A percentile compares a stretch with the other conserved stretches of the same genome.
phyloP scores from a whole-genome alignment of 2,113 vertebrate genomes.

The Cyanoliseus patagonus region DNA sequence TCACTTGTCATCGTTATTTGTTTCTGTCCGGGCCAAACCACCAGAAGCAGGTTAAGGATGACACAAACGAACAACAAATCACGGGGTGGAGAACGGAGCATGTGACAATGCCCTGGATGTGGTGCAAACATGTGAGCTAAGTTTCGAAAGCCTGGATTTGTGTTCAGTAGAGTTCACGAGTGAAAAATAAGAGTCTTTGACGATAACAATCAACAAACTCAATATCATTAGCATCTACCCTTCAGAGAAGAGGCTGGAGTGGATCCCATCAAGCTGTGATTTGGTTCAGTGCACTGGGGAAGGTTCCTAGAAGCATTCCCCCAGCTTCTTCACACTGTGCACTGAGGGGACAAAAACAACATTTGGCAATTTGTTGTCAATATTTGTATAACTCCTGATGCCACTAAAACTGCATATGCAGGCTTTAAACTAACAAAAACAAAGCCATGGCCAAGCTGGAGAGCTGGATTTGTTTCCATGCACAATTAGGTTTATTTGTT shows the following conservation, averaged over 20 bases:
- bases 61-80: constrained; percentile 36
- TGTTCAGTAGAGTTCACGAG: background rate
- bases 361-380: constrained; percentile 76
- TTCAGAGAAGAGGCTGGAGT: constrained; percentile 52
- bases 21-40: constrained; percentile 32
- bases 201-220: constrained; percentile 15
- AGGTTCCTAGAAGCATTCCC: constrained; percentile 62
- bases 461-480: constrained; percentile 71
- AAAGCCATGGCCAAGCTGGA: constrained; percentile 72
- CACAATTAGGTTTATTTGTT: constrained; percentile 83
- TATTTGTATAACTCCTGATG: constrained; percentile 74
- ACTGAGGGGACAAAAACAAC: constrained; percentile 46
- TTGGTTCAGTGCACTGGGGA: constrained; percentile 31
- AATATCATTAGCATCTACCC: constrained; percentile 7
- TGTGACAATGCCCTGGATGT: background rate
- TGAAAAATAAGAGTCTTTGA: constrained; percentile 37
- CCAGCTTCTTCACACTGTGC: constrained; percentile 25
- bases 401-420: constrained; percentile 69
- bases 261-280: constrained; percentile 31
- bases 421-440: constrained; percentile 77
- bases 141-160: constrained; percentile 30
- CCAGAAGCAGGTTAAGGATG: constrained; percentile 32
- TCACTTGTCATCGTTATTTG: constrained; percentile 39
- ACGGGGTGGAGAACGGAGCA: background rate
- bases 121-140: constrained; percentile 39